phyloP scores from a whole-genome alignment of 2,113 vertebrate species.

The Cyanoderma ruficeps region DNA sequence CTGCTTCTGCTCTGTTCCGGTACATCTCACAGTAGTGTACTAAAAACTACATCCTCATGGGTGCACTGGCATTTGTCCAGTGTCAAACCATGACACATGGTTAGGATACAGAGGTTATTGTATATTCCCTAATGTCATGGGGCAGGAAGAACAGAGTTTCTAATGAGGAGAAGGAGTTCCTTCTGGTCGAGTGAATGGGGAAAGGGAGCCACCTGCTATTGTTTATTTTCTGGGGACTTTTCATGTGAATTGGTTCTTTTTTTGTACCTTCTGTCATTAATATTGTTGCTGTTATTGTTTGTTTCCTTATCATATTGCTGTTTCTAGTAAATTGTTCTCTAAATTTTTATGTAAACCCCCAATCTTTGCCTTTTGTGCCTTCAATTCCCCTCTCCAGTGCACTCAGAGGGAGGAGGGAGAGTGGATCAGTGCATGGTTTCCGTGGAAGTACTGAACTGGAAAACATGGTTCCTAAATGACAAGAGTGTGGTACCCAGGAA shows the following conservation, averaged over 20 bases:
- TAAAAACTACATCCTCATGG: too few relatives aligned
- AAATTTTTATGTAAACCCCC: background rate
- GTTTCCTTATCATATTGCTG: background rate
- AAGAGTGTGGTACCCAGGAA: background rate
- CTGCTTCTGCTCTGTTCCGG: too few relatives aligned
- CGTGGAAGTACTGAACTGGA: background rate
- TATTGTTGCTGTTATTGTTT: background rate
- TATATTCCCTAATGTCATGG: background rate
- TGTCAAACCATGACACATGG: too few relatives aligned
- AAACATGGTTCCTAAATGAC: background rate
- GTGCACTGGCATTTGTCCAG: too few relatives aligned
- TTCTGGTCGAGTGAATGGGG: background rate
- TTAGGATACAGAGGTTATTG: background rate
- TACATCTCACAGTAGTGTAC: too few relatives aligned
- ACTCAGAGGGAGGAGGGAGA: accelerated
- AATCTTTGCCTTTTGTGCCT: background rate
- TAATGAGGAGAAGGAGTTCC: background rate
- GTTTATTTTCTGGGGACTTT: accelerated
- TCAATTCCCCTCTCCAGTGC: background rate
- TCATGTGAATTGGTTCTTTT: background rate
- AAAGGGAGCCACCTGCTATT: background rate
- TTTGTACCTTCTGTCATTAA: background rate
- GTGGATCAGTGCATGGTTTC: background rate
- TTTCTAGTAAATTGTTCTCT: background rate
- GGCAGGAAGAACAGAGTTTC: background rate